phyloP scores from a whole-genome alignment of 2,797 vertebrate genomes.

The Avahi laniger region DNA sequence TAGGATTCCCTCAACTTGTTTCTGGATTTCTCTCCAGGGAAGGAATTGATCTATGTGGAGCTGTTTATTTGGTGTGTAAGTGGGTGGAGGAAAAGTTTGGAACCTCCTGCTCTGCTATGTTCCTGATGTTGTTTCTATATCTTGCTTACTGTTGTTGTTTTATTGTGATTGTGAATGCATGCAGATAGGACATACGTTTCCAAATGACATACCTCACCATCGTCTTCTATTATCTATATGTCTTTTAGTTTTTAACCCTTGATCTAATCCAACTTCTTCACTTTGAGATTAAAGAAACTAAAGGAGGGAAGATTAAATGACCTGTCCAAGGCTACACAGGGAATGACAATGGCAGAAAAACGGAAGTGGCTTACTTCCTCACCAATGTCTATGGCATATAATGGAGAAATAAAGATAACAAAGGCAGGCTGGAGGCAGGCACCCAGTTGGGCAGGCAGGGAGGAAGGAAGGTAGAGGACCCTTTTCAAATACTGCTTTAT shows the following conservation, averaged over 20 bases:
- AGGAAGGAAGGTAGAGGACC: no score
- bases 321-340: background rate
- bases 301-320: background rate
- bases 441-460: background rate
- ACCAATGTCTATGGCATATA: background rate
- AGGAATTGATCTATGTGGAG: background rate
- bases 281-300: conserved; percentile 2
- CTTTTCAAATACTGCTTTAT: no score
- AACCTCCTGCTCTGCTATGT: background rate
- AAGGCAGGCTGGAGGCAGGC: background rate
- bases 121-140: background rate
- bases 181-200: background rate
- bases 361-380: background rate
- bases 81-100: background rate
- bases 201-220: background rate
- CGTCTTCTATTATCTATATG: background rate
- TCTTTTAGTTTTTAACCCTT: background rate
- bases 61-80: background rate
- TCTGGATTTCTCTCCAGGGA: background rate
- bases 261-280: background rate
- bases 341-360: background rate
- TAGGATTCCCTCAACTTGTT: background rate
- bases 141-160: background rate
- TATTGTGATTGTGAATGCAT: background rate
- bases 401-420: background rate